Evolutionary conservation across 1,140 invertebrate genomes (phyloP).

Genomic region (Harpegnathos saltator): DNA sequence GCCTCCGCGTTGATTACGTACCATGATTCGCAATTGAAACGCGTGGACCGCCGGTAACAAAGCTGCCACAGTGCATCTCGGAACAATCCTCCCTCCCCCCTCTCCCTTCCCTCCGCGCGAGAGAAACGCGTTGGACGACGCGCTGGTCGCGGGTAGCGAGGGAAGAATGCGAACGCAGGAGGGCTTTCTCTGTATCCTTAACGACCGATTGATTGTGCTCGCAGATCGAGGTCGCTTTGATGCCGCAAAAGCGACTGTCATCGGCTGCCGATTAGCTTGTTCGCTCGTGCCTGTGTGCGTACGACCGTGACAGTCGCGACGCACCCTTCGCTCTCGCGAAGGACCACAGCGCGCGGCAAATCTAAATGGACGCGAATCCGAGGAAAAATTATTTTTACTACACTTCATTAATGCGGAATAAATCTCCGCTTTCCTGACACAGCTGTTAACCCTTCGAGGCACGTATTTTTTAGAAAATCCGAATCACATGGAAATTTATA

Average conservation of each 20-base stretch:
- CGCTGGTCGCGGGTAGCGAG: conserved; percentile 11
- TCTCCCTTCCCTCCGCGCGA: background rate
- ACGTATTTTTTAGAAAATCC: too few species aligned
- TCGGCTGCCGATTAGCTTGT: conserved; percentile 46
- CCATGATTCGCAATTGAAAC: conserved; percentile 61
- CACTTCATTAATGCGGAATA: too few species aligned
- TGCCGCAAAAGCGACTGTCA: conserved; percentile 33
- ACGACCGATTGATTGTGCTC: conserved; percentile 54
- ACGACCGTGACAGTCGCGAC: background rate
- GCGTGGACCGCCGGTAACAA: conserved; percentile 47
- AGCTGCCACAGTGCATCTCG: conserved; percentile 31
- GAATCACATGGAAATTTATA: too few species aligned
- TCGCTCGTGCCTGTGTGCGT: background rate
- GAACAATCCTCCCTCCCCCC: too few species aligned
- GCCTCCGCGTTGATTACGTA: conserved; percentile 47
- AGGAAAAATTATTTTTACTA: background rate
- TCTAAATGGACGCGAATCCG: background rate
- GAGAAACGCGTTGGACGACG: background rate
- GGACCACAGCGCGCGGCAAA: background rate
- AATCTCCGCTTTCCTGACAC: too few species aligned
- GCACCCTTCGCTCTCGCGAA: background rate
- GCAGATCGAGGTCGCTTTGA: conserved; percentile 53
- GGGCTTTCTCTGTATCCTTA: conserved; percentile 44
- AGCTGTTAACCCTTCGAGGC: too few species aligned
- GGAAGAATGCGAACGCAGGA: too few species aligned